A percentile compares a stretch with the other conserved stretches of the same genome.
These are phyloP conservation scores for Leptoteleia sp. DNA, from an alignment of 1,140 invertebrate species.

Conservation along the genomic window DNA sequence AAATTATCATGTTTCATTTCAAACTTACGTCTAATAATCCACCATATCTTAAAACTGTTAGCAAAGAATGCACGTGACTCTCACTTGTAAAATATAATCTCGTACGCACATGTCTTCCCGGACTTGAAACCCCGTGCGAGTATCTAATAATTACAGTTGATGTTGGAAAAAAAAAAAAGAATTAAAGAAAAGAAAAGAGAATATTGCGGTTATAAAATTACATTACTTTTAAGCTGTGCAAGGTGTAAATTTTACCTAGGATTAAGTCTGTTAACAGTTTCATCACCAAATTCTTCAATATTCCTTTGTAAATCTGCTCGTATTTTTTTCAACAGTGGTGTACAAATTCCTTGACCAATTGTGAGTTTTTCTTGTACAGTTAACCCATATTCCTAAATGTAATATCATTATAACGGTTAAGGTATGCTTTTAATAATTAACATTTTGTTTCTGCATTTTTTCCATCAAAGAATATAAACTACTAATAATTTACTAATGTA, in stretches of 20 bases:
- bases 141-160: conserved; percentile 84
- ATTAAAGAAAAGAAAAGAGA: too few species aligned
- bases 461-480: too few species aligned
- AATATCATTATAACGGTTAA: too few species aligned
- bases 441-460: too few species aligned
- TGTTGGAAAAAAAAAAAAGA: too few species aligned
- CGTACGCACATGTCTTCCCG: conserved; percentile 97
- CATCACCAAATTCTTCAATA: conserved; percentile 92
- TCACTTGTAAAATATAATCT: conserved; percentile 99
- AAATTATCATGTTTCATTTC: too few species aligned
- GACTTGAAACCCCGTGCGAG: conserved; percentile 98
- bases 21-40: conserved; percentile 92
- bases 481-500: too few species aligned
- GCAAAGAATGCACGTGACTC: conserved; percentile 98
- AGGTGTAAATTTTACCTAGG: conserved; percentile 86
- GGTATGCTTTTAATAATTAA: too few species aligned
- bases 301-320: conserved; percentile 96
- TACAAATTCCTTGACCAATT: conserved; percentile 98
- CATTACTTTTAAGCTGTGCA: too few species aligned
- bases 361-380: conserved; percentile 97
- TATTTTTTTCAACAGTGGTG: conserved; percentile 97
- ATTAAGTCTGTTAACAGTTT: conserved; percentile 97
- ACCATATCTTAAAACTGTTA: conserved; percentile 97
- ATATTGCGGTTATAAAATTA: too few species aligned
- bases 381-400: conserved; percentile 90